Evolutionary conservation across 2,888 invertebrate species (phyloP).

Genomic region (Branchipolynoe longqiensis): DNA sequence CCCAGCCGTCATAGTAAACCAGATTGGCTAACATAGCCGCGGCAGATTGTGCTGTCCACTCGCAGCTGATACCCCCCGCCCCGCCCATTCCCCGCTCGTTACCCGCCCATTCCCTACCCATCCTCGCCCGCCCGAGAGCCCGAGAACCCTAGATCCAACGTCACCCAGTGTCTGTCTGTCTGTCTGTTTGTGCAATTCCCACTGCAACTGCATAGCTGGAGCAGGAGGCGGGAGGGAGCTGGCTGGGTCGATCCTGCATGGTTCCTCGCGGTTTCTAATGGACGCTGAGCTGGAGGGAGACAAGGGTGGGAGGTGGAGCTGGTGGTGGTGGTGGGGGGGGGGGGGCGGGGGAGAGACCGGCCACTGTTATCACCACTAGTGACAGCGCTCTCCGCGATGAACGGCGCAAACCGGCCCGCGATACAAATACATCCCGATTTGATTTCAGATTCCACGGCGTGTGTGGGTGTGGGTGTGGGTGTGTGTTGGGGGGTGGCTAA

Average conservation of each 20-base stretch:
- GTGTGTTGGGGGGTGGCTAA: no score
- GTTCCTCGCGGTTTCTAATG: no score
- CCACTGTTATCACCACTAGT: constrained; percentile 1
- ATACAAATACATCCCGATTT: constrained; percentile 18
- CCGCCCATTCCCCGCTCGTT: not conserved
- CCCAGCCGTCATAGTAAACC: constrained; percentile 32
- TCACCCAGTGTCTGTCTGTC: no score
- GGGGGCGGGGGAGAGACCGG: not conserved
- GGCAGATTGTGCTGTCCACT: constrained; percentile 52
- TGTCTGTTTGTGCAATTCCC: no score
- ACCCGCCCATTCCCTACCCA: no score
- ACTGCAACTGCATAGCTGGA: constrained; percentile 33
- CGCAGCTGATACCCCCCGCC: not conserved
- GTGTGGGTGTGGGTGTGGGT: no score
- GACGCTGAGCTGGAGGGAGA: no score
- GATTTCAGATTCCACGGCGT: not conserved
- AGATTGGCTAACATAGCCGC: constrained; percentile 48
- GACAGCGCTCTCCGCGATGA: not conserved
- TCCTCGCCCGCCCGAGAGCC: not conserved
- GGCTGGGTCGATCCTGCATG: no score
- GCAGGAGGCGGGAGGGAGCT: not conserved
- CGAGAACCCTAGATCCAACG: not conserved
- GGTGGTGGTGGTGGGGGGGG: no score
- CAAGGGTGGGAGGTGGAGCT: no score
- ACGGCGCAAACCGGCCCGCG: not conserved